phyloP scores from a whole-genome alignment of 92 coral and sea anemone species.

The Phenganax subtilis region DNA sequence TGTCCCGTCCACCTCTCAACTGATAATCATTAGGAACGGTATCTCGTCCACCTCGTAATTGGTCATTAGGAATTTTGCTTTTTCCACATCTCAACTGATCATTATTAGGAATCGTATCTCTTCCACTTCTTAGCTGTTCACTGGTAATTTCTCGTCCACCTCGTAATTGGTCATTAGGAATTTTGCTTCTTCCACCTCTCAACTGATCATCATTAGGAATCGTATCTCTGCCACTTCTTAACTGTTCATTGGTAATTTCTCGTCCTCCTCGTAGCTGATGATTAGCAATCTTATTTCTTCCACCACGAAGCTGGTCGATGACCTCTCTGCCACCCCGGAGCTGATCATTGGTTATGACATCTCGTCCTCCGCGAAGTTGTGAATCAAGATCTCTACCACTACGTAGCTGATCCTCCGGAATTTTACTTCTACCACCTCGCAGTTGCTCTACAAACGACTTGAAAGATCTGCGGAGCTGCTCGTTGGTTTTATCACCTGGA shows the following conservation, averaged over 20 bases:
- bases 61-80: background rate
- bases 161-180: constrained; percentile 4
- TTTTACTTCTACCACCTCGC: background rate
- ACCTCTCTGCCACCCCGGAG: constrained; percentile 15
- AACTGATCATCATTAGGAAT: background rate
- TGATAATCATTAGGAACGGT: background rate
- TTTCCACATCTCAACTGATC: constrained; percentile 17
- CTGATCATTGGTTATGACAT: constrained; percentile 8
- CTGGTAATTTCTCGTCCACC: background rate
- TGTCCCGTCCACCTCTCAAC: background rate
- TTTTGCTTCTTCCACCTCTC: background rate
- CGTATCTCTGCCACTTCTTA: background rate
- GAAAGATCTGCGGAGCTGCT: background rate
- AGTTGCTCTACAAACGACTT: background rate
- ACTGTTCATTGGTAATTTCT: background rate
- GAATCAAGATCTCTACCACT: background rate
- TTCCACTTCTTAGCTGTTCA: background rate
- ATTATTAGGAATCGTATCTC: background rate
- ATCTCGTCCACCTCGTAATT: background rate
- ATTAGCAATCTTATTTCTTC: background rate
- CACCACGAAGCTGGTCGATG: constrained; percentile 12
- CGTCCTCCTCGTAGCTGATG: background rate
- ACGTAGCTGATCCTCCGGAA: constrained; percentile 18
- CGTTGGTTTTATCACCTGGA: background rate
- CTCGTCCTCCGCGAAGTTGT: constrained; percentile 25